A percentile compares a stretch with the other conserved stretches of the same genome.
Conservation (phyloP, 1,140 invertebrate genomes). For the Ruditapes philippinarum region DNA sequence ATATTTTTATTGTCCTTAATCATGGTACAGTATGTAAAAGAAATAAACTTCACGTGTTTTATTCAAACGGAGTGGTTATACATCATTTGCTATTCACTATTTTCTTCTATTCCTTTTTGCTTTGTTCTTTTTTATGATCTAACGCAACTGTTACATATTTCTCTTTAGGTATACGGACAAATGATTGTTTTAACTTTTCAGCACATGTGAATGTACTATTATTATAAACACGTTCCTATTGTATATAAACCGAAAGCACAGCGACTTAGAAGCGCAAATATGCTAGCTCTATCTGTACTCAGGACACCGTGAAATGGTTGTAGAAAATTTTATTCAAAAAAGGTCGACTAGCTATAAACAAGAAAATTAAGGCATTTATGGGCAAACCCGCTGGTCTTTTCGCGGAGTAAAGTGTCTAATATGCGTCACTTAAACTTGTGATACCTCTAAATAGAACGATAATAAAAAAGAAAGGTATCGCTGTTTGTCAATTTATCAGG, state of each 20-base stretch:
- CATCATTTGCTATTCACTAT: slow-evolving; percentile 10
- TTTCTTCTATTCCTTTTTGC: slow-evolving; percentile 13
- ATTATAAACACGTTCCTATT: not conserved
- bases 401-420: slow-evolving; percentile 9
- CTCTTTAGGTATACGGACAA: not conserved
- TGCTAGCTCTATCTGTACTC: not conserved
- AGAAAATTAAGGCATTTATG: slow-evolving; percentile 54
- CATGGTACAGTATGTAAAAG: slow-evolving; percentile 64
- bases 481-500: slow-evolving; percentile 1
- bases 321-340: slow-evolving; percentile 34
- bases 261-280: not conserved
- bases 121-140: slow-evolving; percentile 57
- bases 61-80: slow-evolving; percentile 44
- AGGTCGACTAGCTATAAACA: slow-evolving; percentile 37
- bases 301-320: slow-evolving; percentile 37
- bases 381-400: not conserved
- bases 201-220: slow-evolving; percentile 8
- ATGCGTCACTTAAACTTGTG: not conserved
- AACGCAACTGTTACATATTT: slow-evolving; percentile 55
- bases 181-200: not conserved
- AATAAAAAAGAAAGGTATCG: not conserved
- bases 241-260: not conserved
- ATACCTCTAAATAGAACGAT: not conserved
- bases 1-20: slow-evolving; percentile 63
- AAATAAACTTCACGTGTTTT: slow-evolving; percentile 66